These are phyloP conservation scores for Brachionichthys hirsutus DNA, from an alignment of 2,113 vertebrate species.

Conservation along the genomic window DNA sequence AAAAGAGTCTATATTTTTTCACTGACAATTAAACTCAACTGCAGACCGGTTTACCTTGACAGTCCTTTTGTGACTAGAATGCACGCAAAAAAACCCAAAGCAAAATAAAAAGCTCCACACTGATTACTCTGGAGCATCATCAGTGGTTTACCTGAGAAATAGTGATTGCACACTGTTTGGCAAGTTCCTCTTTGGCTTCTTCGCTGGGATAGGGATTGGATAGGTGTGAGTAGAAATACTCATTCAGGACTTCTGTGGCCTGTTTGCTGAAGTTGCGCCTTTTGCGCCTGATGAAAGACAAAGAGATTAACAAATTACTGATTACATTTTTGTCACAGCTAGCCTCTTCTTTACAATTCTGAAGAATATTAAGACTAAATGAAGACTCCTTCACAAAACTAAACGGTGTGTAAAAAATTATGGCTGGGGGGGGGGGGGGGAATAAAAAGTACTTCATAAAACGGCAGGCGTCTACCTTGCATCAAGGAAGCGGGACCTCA, in stretches of 20 bases:
- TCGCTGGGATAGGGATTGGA: conserved; percentile 92
- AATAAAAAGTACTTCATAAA: neutral
- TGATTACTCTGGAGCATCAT: neutral
- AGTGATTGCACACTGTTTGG: conserved; percentile 87
- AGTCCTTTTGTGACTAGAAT: no score
- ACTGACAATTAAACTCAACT: neutral
- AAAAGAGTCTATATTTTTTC: no score
- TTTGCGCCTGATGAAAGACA: conserved; percentile 79
- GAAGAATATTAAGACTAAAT: no score
- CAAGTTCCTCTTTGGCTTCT: conserved; percentile 91
- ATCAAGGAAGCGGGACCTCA: conserved; percentile 88
- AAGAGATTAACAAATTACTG: neutral
- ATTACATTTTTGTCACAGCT: no score
- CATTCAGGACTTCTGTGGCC: conserved; percentile 89
- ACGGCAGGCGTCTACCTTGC: conserved; percentile 75
- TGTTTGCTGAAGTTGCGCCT: conserved; percentile 92
- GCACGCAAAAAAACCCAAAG: no score
- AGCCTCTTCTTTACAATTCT: neutral
- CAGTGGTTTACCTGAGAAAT: conserved; percentile 83
- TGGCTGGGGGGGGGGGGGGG: no score
- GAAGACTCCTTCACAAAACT: no score
- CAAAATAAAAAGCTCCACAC: no score
- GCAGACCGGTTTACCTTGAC: neutral
- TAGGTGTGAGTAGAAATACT: conserved; percentile 93
- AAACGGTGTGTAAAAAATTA: no score